Conservation (phyloP, 2,113 vertebrate genomes). For the Seriola dumerili region DNA sequence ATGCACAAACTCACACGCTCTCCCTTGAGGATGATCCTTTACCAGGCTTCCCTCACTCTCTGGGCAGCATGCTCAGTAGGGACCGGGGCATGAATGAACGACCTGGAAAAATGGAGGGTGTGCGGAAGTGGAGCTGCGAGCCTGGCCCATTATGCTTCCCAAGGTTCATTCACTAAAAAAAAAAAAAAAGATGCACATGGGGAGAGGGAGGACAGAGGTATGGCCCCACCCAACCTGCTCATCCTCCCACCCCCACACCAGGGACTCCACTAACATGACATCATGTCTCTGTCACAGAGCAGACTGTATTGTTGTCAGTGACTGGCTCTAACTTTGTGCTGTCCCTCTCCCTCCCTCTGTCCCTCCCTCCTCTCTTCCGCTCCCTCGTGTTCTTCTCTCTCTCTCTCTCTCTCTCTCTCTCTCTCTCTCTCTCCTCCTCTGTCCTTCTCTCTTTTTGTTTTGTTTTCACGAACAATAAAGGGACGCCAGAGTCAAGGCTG, state of each 20-base stretch:
- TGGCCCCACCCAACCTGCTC: conserved; percentile 73
- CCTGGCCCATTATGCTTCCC: conserved; percentile 72
- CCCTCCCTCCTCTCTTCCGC: conserved; percentile 41
- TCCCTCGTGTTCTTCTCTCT: conserved; percentile 56
- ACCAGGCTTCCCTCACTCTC: conserved; percentile 76
- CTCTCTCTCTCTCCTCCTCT: conserved; percentile 52
- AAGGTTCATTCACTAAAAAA: conserved; percentile 74
- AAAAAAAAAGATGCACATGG: conserved; percentile 35
- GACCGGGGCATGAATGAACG: conserved; percentile 79
- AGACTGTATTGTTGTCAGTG: conserved; percentile 78
- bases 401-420: conserved; percentile 27
- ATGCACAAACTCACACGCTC: conserved; percentile 21
- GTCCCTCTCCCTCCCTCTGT: conserved; percentile 31
- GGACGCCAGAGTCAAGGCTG: conserved; percentile 79
- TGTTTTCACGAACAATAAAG: conserved; percentile 81
- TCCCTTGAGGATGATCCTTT: conserved; percentile 80
- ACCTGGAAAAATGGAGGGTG: conserved; percentile 83
- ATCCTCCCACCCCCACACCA: conserved; percentile 74
- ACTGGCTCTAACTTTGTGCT: conserved; percentile 66
- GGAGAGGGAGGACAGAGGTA: conserved; percentile 66
- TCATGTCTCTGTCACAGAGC: conserved; percentile 77
- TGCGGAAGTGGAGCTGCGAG: conserved; percentile 83
- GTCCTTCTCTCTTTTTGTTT: conserved; percentile 80
- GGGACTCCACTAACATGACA: conserved; percentile 77
- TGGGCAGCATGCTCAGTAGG: conserved; percentile 71